Conservation (phyloP, 92 coral and sea anemone genomes). For the Porites rus region DNA sequence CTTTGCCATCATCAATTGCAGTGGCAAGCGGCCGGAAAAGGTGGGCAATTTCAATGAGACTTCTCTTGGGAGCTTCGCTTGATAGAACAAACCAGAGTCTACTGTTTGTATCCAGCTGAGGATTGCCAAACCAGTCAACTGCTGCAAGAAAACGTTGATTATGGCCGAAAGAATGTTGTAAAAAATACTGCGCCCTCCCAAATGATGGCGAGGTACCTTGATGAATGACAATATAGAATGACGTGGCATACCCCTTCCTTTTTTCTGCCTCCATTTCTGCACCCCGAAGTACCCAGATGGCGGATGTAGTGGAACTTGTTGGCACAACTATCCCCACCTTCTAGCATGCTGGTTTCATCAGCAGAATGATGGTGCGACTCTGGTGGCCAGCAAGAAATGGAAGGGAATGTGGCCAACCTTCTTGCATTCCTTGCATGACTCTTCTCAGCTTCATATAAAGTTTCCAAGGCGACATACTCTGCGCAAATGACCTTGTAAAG, state of each 20-base stretch:
- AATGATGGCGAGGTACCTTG: constrained; percentile 5
- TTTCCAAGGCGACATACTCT: neutral
- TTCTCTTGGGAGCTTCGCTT: constrained; percentile 27
- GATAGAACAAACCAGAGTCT: constrained; percentile 35
- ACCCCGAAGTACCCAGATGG: constrained; percentile 27
- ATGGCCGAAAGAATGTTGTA: constrained; percentile 22
- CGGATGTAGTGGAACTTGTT: constrained; percentile 16
- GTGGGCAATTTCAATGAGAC: constrained; percentile 21
- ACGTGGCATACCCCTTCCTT: neutral
- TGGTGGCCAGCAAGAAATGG: constrained; percentile 34
- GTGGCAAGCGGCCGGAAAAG: constrained; percentile 51
- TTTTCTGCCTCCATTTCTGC: constrained; percentile 40
- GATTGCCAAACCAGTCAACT: constrained; percentile 11
- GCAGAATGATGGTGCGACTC: constrained; percentile 16
- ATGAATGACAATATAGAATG: no score
- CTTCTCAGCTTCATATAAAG: constrained; percentile 33
- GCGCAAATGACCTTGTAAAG: neutral
- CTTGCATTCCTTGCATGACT: constrained; percentile 24
- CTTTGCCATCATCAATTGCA: constrained; percentile 27
- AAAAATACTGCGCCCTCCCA: constrained; percentile 35
- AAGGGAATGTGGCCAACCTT: constrained; percentile 26
- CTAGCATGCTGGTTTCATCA: constrained; percentile 15
- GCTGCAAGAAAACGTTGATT: constrained; percentile 9
- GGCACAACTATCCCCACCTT: constrained; percentile 17
- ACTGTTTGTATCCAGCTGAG: constrained; percentile 46